These are phyloP conservation scores for Sebastolobus alascanus DNA, from an alignment of 2,797 vertebrate genomes.

Conservation along the genomic window DNA sequence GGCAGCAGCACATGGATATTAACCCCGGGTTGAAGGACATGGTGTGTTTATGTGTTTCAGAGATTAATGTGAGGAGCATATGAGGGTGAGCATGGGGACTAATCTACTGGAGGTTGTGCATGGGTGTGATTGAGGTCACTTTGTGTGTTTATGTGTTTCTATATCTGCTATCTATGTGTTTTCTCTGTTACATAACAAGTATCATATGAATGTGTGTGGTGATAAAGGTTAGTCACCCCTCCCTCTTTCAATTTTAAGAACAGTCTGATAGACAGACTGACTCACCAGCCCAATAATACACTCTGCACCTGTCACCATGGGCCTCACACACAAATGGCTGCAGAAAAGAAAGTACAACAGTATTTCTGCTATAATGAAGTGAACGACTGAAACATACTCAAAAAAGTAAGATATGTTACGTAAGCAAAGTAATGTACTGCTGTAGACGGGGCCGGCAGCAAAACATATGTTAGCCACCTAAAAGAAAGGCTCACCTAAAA, in stretches of 20 bases:
- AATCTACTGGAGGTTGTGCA: neutral
- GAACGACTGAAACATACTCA: neutral
- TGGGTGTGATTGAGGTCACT: slow-evolving; percentile 3
- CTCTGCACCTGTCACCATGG: slow-evolving; percentile 48
- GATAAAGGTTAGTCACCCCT: slow-evolving; percentile 15
- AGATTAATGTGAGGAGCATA: slow-evolving; percentile 7
- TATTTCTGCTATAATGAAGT: slow-evolving; percentile 9
- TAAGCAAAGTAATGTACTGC: neutral
- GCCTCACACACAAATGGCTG: slow-evolving; percentile 10
- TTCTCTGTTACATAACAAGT: slow-evolving; percentile 34
- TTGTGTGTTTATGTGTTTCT: neutral
- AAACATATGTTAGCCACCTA: too few relatives aligned
- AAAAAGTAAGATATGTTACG: neutral
- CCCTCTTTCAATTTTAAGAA: slow-evolving; percentile 26
- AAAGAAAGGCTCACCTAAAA: too few relatives aligned
- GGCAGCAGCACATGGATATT: neutral
- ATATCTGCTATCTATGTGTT: neutral
- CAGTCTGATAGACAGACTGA: slow-evolving; percentile 33
- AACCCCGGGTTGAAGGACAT: slow-evolving; percentile 11
- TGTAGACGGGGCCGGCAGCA: too few relatives aligned
- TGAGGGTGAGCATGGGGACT: neutral
- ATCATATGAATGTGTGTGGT: slow-evolving; percentile 18
- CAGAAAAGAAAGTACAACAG: neutral
- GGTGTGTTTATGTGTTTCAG: neutral
- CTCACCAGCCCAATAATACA: slow-evolving; percentile 46